Conservation (phyloP, 2,888 invertebrate species). For the Ectemnius cavifrons region DNA sequence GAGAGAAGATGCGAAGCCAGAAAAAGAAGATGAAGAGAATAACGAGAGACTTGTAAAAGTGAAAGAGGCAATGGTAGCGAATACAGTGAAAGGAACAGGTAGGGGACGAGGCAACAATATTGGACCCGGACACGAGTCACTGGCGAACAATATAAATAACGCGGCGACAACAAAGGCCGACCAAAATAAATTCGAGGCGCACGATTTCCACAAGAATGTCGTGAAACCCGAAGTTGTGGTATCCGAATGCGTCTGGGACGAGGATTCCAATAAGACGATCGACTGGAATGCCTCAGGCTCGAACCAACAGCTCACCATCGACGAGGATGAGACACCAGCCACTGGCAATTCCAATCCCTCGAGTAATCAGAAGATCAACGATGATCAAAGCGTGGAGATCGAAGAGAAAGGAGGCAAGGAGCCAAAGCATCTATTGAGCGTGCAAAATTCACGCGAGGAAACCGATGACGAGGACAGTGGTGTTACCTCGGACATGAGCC, state of each 20-base stretch:
- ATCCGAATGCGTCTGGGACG: conserved; percentile 33
- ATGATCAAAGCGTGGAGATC: conserved; percentile 8
- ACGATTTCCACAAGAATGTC: conserved; percentile 22
- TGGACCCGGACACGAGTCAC: background rate
- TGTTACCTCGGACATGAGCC: conserved; percentile 84
- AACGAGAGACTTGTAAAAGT: background rate
- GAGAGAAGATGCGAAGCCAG: conserved; percentile 19
- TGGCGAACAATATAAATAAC: background rate
- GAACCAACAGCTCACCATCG: background rate
- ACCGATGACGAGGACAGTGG: conserved; percentile 85
- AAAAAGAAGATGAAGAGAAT: background rate
- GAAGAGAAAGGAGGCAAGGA: conserved; percentile 21
- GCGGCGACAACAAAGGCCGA: background rate
- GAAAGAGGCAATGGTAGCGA: background rate
- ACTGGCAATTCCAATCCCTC: background rate
- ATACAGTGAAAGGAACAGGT: background rate
- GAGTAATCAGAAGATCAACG: conserved; percentile 10
- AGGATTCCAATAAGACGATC: background rate
- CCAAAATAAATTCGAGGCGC: background rate
- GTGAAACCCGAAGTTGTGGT: conserved; percentile 40
- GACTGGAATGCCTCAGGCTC: background rate
- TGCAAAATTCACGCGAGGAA: conserved; percentile 69
- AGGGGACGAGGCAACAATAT: background rate
- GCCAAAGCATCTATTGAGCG: conserved; percentile 52
- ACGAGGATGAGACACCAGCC: background rate